Conservation (phyloP, 2,113 vertebrate genomes). For the Cercopithecus mona region DNA sequence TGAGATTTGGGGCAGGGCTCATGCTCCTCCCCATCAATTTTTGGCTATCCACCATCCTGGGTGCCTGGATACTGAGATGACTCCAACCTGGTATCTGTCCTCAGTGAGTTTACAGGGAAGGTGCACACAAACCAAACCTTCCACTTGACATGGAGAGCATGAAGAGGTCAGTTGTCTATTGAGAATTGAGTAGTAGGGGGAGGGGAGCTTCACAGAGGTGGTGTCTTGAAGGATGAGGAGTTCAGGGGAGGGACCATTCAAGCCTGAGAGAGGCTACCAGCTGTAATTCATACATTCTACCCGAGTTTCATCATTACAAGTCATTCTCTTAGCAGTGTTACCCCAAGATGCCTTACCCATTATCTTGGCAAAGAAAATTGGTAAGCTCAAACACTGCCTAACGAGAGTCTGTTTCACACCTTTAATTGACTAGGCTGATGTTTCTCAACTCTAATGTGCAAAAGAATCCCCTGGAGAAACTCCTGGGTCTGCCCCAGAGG, state of each 20-base stretch:
- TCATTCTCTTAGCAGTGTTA: background rate
- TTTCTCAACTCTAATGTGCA: background rate
- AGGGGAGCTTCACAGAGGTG: background rate
- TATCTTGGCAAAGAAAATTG: background rate
- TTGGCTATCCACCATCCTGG: no score
- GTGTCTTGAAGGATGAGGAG: background rate
- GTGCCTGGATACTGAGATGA: no score
- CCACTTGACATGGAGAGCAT: background rate
- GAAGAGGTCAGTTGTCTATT: background rate
- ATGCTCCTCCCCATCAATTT: background rate
- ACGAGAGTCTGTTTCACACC: background rate
- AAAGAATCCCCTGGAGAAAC: background rate
- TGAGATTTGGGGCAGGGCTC: background rate
- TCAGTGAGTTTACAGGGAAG: background rate
- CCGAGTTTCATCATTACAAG: background rate
- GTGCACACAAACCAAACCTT: background rate
- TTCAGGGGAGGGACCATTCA: background rate
- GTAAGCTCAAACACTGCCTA: background rate
- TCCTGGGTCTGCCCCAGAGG: background rate
- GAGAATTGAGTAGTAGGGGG: fast-evolving
- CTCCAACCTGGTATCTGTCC: background rate
- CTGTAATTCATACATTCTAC: background rate
- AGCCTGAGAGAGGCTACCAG: background rate
- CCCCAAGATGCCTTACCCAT: background rate
- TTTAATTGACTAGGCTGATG: background rate